Base-by-base conservation (phyloP, 2,888 invertebrate species). In the Apamea monoglypha region DNA sequence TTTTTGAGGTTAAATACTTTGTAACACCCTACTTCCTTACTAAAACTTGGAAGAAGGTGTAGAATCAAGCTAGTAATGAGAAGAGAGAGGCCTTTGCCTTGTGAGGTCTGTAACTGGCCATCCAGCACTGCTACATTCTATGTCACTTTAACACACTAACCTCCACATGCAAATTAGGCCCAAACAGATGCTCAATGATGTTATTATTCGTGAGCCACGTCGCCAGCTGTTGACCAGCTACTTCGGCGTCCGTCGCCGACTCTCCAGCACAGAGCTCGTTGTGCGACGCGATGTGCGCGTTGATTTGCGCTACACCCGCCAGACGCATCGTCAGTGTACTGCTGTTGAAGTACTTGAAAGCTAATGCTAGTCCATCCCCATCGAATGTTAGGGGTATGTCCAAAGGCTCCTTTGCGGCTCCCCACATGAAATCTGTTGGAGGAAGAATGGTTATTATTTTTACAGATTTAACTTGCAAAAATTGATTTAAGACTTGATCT, bases 121-220 rank as follows among this genome's bases (percentile, higher is more conserved):
- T n/a, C 21, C 18, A 47, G 21, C 25, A 47, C 68, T 70, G 16
- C 40, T 44, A 47, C 7, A 64, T 47, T 47, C 47, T 18, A 25
- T 2, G 14, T 10, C 1, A 53, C 5, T 10, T 63, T 18, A 44
- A 32, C 29, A 77, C 18, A 86, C 91, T 87, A 92, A 98, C 98
- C 97, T 99, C 99, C 64, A 99, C 99, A 96, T 99, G 99, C 88
- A 99, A 97, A 97, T 99, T 99, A 53, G 99, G 99, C n/a, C 99
- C 99, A 96, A 99, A 99, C 81, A 99, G 98, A 93, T 99, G 99
- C 90, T 99, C 98, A 88, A 99, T 98, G 84, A 99, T 99, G 93
- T 98, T 98, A 94, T 99, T 98, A 87, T 97, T 98, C 0, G 98
- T 98, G 36, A 99, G 96, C 99, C 99, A 99, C 87, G 98, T 98